These are phyloP conservation scores for Cotesia chilonis DNA, from an alignment of 1,140 invertebrate genomes.

Conservation along the genomic window DNA sequence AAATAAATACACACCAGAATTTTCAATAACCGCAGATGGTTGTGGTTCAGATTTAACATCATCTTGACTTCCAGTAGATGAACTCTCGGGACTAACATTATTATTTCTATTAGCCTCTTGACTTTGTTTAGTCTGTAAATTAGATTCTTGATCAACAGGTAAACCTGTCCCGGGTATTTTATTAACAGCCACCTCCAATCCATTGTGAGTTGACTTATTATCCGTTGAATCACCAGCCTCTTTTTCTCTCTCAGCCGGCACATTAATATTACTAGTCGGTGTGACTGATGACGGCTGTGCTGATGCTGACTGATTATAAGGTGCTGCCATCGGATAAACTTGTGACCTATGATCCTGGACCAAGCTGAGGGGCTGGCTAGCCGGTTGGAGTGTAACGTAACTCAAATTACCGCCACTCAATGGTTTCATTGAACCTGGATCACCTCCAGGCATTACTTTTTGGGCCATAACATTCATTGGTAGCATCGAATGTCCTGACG, in stretches of 20 bases:
- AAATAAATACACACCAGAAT: conserved; percentile 22
- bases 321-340: conserved; percentile 50
- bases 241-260: conserved; percentile 32
- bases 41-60: conserved; percentile 29
- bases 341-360: conserved; percentile 62
- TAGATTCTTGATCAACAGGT: conserved; percentile 44
- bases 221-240: conserved; percentile 46
- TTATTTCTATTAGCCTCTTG: conserved; percentile 53
- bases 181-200: conserved; percentile 44
- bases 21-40: not conserved
- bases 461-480: conserved; percentile 63
- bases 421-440: conserved; percentile 58
- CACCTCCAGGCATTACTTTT: conserved; percentile 57
- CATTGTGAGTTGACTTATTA: conserved; percentile 45
- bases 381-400: conserved; percentile 60
- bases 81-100: conserved; percentile 51
- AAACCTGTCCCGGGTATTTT: conserved; percentile 33
- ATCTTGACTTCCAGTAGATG: conserved; percentile 45
- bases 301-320: too few relatives aligned
- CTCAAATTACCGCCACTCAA: conserved; percentile 53
- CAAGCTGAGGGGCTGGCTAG: conserved; percentile 60
- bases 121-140: conserved; percentile 34
- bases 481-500: conserved; percentile 58
- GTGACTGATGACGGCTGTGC: too few relatives aligned
- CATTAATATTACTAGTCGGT: conserved; percentile 36